A percentile compares a stretch with the other conserved stretches of the same genome.
Evolutionary conservation across 2,113 vertebrate genomes (phyloP).

Genomic region (Typhlomys cinereus): DNA sequence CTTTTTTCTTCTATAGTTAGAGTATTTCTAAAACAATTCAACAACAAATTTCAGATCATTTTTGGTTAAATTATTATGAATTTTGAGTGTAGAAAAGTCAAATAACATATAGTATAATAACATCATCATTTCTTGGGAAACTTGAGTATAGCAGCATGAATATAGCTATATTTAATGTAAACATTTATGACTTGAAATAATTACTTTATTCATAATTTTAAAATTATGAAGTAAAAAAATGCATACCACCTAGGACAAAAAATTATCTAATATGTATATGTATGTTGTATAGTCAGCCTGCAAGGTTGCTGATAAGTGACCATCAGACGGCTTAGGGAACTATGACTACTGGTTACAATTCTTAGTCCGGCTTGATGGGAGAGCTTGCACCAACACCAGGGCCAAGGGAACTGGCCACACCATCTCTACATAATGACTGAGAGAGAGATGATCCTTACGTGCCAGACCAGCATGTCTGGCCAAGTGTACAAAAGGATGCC

Average conservation of each 20-base stretch:
- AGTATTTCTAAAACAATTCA: neutral
- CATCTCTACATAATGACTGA: too few species aligned
- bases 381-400: too few species aligned
- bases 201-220: conserved; percentile 25
- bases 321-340: too few species aligned
- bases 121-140: neutral
- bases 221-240: conserved; percentile 21
- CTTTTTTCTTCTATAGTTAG: neutral
- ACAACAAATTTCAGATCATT: neutral
- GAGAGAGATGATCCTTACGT: too few species aligned
- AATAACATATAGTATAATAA: neutral
- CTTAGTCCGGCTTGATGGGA: too few species aligned
- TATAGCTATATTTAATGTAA: neutral
- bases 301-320: too few species aligned
- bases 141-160: neutral
- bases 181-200: neutral
- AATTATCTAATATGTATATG: neutral
- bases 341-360: too few species aligned
- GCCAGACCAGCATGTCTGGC: too few species aligned
- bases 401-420: too few species aligned
- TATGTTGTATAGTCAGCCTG: too few species aligned
- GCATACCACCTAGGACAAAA: neutral
- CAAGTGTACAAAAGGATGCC: too few species aligned
- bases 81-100: conserved; percentile 23
- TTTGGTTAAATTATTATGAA: conserved; percentile 8